phyloP scores from a whole-genome alignment of 2,888 invertebrate genomes.

The Trilocha varians region DNA sequence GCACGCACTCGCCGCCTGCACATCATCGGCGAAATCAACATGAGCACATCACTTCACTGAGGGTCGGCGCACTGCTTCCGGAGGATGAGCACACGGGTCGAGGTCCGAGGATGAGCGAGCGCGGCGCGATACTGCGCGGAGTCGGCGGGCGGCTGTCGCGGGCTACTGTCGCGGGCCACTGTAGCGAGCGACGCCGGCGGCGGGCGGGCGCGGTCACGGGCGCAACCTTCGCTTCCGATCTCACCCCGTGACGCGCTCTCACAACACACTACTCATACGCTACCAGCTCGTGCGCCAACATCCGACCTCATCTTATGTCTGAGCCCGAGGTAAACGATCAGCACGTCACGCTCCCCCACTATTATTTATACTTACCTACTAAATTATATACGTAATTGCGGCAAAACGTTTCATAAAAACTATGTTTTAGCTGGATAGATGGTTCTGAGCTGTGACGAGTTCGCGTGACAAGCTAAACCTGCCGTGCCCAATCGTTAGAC shows the following conservation, averaged over 20 bases:
- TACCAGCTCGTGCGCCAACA: constrained; percentile 13
- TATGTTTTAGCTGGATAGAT: constrained; percentile 18
- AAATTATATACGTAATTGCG: not conserved
- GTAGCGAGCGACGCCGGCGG: no score
- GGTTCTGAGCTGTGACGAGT: constrained; percentile 25
- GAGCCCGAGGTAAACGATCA: not conserved
- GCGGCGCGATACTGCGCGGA: constrained; percentile 57
- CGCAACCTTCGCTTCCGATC: constrained; percentile 66
- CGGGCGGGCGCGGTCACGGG: constrained; percentile 65
- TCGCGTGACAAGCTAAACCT: constrained; percentile 44
- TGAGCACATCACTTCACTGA: constrained; percentile 54
- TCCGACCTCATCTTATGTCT: constrained; percentile 5
- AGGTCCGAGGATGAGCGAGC: constrained; percentile 59
- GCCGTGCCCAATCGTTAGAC: constrained; percentile 60
- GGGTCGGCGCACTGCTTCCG: constrained; percentile 21
- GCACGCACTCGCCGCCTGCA: constrained; percentile 49
- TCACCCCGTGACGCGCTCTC: constrained; percentile 55
- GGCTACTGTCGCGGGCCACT: no score
- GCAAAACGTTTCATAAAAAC: constrained; percentile 10
- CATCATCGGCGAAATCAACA: constrained; percentile 46
- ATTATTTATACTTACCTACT: not conserved
- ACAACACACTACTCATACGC: constrained; percentile 32
- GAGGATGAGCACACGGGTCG: constrained; percentile 24
- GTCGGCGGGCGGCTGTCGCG: constrained; percentile 32
- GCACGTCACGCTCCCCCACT: not conserved